A percentile compares a stretch with the other conserved stretches of the same genome.
These are phyloP conservation scores for Nannospalax galili DNA, from an alignment of 2,113 vertebrate genomes.

Conservation along the genomic window DNA sequence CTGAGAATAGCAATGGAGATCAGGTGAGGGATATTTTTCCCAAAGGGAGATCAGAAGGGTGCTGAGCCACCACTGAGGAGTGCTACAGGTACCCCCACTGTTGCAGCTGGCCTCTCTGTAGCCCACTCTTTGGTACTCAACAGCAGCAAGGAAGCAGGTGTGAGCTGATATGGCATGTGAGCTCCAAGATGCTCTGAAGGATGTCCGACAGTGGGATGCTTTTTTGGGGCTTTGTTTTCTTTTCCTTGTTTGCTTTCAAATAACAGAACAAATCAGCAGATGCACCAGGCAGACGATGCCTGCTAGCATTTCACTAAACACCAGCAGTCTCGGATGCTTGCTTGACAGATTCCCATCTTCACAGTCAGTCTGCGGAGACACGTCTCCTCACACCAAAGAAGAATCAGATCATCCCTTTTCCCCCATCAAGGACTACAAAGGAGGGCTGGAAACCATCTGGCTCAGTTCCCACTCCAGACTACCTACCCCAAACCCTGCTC, in stretches of 20 bases:
- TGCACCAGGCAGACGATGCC: slow-evolving; percentile 2
- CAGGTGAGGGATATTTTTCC: not conserved
- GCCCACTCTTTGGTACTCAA: not conserved
- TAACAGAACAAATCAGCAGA: slow-evolving; percentile 60
- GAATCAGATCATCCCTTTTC: rapidly evolving
- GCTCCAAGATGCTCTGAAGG: not conserved
- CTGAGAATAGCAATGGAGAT: not conserved
- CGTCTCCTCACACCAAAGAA: rapidly evolving
- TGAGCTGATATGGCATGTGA: rapidly evolving
- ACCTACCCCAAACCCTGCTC: rapidly evolving
- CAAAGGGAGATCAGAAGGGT: not conserved
- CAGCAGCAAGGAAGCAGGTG: too few relatives aligned
- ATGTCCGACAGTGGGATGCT: not conserved
- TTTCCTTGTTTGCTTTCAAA: slow-evolving; percentile 74
- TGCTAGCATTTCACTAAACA: not conserved
- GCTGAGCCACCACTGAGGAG: not conserved
- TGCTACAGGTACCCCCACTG: not conserved
- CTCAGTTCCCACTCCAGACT: not conserved
- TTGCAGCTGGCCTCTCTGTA: not conserved
- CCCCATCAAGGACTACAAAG: not conserved
- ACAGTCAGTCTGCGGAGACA: not conserved
- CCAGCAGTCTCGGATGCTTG: not conserved
- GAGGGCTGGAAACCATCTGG: not conserved
- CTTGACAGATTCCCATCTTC: not conserved
- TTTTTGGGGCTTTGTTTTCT: slow-evolving; percentile 46